These are phyloP conservation scores for Stictonetta naevosa DNA, from an alignment of 2,113 vertebrate genomes.

Conservation along the genomic window DNA sequence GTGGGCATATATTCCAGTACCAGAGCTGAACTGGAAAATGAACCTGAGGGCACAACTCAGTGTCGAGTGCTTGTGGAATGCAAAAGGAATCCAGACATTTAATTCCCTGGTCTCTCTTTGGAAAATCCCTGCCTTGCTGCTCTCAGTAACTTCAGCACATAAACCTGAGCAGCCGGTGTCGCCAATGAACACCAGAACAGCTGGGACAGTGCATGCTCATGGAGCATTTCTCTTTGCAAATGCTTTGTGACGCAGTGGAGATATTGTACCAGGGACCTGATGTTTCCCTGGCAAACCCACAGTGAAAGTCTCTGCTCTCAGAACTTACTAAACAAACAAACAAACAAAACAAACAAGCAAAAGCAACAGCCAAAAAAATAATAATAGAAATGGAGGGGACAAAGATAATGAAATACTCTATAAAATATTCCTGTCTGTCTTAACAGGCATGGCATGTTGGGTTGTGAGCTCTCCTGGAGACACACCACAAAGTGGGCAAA, in stretches of 20 bases:
- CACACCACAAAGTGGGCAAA: neutral
- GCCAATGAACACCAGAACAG: neutral
- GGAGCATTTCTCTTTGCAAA: neutral
- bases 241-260: neutral
- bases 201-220: neutral
- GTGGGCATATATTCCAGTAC: neutral
- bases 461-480: neutral
- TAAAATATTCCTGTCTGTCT: neutral
- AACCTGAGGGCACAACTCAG: neutral
- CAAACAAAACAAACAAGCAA: neutral
- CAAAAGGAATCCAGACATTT: constrained; percentile 53
- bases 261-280: neutral
- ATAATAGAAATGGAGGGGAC: neutral
- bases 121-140: constrained; percentile 47
- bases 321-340: neutral
- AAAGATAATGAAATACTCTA: neutral
- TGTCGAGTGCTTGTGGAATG: constrained; percentile 21
- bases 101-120: constrained; percentile 42
- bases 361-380: neutral
- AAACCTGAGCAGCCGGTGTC: neutral
- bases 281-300: neutral
- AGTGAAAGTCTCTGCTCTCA: neutral
- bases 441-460: neutral
- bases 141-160: neutral
- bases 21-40: constrained; percentile 13